Base-by-base conservation (phyloP, 2,888 invertebrate genomes). In the Pegoplata infirma region DNA sequence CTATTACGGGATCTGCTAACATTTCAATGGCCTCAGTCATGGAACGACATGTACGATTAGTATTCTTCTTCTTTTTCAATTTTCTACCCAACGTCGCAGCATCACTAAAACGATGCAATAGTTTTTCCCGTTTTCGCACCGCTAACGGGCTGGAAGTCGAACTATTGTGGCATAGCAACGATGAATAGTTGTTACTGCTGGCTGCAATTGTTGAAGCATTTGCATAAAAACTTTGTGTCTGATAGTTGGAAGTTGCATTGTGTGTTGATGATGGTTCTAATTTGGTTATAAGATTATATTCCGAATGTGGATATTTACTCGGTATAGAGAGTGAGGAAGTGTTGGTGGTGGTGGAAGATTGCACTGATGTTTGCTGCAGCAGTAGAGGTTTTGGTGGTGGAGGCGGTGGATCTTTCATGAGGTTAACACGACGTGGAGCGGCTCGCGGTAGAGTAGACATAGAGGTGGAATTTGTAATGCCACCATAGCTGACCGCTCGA, bases 11-110 rank as follows among this genome's bases (percentile, higher is more conserved):
- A 87, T 90, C 89, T 67, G 89, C 89, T 10, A 90, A 85, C 86
- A 90, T 88, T 84, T 90, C 89, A 71, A 90, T 89, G 69, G 89
- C 86, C 74, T 90, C 89, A 14, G 89, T 89, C 89, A 90, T 90
- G 59, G 89, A 89, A 72, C 89, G 88, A 80, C 89, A 90, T 74
- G 87, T 86, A 79, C 90, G 86, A 80, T 88, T 89, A 5, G 85
- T 88, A 78, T 89, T 89, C 81, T 88, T 88, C 82, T 89, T 89
- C 82, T 89, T 89, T 81, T 90, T 90, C 32, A 89, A 84, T 59
- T 87, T 87, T 40, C 89, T 84, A 5, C 89, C 89, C 83, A 89
- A 66, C n/a, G 89, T 89, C 58, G 89, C 89, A n/a, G 89, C 89
- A 86, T 89, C 89, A 79, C 89, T 89, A 73, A 89, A 89, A 6